These are phyloP conservation scores for Sphaerolaimus hirsutus DNA, from an alignment of 2,888 invertebrate species.

Conservation along the genomic window DNA sequence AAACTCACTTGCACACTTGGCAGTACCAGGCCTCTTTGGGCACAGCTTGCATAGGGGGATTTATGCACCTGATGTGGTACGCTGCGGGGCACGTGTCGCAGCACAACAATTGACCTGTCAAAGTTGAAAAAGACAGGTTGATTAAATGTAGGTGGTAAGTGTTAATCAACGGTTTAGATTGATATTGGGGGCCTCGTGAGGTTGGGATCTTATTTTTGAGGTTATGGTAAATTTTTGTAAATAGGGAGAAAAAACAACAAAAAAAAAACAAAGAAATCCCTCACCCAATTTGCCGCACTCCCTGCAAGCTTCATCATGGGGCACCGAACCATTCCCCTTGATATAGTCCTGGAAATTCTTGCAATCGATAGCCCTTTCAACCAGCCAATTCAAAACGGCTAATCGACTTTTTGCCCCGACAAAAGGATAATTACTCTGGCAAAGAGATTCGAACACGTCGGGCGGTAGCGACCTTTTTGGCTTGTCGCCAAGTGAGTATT, in stretches of 20 bases:
- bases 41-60: conserved; percentile 61
- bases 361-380: conserved; percentile 75
- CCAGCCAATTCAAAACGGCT: conserved; percentile 54
- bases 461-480: too few species aligned
- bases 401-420: too few species aligned
- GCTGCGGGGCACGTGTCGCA: conserved; percentile 96
- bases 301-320: conserved; percentile 30
- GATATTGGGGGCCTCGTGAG: too few species aligned
- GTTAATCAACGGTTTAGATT: too few species aligned
- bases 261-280: too few species aligned
- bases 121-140: too few species aligned
- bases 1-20: conserved; percentile 43
- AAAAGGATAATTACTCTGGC: too few species aligned
- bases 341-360: conserved; percentile 77
- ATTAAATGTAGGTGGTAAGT: too few species aligned
- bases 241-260: neutral
- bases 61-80: conserved; percentile 83
- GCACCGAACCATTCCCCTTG: conserved; percentile 38
- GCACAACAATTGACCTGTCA: conserved; percentile 60
- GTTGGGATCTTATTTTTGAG: too few species aligned
- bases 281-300: conserved; percentile 8
- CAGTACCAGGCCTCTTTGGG: conserved; percentile 95
- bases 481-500: too few species aligned
- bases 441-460: too few species aligned
- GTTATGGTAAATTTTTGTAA: conserved; percentile 1